Evolutionary conservation across 2,113 vertebrate species (phyloP), one percentile per base, ranked within the genome.

Genomic region (Corapipo altera): DNA sequence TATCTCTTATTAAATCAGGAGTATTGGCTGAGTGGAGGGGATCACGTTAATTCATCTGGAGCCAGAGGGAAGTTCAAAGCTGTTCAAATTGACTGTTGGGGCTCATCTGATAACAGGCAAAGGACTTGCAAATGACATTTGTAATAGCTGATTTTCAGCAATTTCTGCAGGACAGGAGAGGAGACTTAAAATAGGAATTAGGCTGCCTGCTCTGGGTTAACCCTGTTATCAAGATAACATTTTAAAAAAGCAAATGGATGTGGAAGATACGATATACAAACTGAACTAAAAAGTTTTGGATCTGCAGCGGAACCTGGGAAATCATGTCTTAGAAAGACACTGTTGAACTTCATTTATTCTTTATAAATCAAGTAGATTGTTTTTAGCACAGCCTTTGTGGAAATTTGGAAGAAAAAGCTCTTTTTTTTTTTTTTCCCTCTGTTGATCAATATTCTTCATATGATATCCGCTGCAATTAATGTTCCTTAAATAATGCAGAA

Each of bases 51-150:
- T 93, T 96, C 81, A 39, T 95, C 88, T 73, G 23, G 52, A 85
- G 83, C 76, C 86, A 46, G 81, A 90, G 72, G 73, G 76, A 78
- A 91, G 86, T 94, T 97, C 91, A 95, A 94, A 96, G 93, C 95
- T 84, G n/a, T n/a, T n/a, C n/a, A 93, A 95, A 96, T 91, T 69
- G 85, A 72, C 91, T 89, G 76, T 66, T 93, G 49, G 61, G 33
- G 65, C 83, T 91, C 85, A 94, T 96, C 96, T 91, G 92, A 95
- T 96, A 94, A 89, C 83, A 69, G 91, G 73, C 70, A 81, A 72
- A 89, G 95, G 94, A 91, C 92, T 96, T 96, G 89, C 88, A 95
- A 93, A 94, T 95, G 85, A 82, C 80, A 85, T 96, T 97, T 94
- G 65, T 92, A 65, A 69, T 54, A 89, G 80, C 52, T 91, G 76